Evolutionary conservation across 1,140 invertebrate species (phyloP).

Genomic region (Eurytemora carolleeae): DNA sequence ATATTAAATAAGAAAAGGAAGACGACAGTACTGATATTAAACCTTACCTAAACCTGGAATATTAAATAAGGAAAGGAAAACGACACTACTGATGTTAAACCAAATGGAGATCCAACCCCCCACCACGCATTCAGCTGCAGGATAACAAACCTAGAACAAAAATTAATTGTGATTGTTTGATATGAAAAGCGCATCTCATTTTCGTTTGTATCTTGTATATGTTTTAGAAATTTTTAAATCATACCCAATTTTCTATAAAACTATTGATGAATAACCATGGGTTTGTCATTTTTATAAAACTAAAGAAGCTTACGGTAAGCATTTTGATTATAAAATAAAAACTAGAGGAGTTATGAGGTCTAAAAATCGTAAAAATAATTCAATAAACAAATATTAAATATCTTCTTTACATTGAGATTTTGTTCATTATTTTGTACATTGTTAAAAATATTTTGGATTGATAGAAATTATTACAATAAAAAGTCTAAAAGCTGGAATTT

Average conservation of each 20-base stretch:
- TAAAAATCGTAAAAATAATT: background rate
- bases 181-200: too few relatives aligned
- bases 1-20: too few relatives aligned
- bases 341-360: background rate
- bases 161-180: background rate
- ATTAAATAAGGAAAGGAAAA: background rate
- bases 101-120: background rate
- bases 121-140: background rate
- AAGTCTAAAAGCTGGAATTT: too few relatives aligned
- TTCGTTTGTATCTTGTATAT: too few relatives aligned
- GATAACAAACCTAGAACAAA: background rate
- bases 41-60: background rate
- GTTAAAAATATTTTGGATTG: background rate
- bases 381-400: background rate
- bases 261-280: background rate
- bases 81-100: background rate
- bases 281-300: background rate
- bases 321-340: background rate
- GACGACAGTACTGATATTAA: too few relatives aligned
- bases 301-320: background rate
- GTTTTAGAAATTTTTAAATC: background rate
- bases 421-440: background rate
- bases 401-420: background rate
- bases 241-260: background rate
- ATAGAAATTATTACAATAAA: background rate